Conservation (phyloP, 2,797 vertebrate species). For the Sternotherus odoratus region DNA sequence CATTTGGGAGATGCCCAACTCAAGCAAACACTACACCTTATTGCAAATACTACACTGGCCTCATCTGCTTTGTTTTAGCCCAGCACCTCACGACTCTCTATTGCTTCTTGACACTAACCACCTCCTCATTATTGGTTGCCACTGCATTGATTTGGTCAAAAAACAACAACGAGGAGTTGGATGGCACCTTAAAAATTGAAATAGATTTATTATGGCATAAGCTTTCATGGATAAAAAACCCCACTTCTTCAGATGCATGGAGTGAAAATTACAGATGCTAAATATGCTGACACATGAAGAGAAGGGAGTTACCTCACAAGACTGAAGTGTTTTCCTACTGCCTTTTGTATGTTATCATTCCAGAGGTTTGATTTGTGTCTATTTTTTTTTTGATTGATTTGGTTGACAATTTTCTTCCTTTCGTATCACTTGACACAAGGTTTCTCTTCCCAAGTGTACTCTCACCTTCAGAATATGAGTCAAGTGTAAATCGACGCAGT, state of each 20-base stretch:
- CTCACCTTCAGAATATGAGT: background rate
- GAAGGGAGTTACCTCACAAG: too few relatives aligned
- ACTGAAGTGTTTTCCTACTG: too few relatives aligned
- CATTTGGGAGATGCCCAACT: background rate
- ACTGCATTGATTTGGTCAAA: background rate
- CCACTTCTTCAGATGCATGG: too few relatives aligned
- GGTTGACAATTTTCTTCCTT: background rate
- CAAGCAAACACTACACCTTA: background rate
- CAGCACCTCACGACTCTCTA: background rate
- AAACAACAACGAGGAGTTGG: too few relatives aligned
- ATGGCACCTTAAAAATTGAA: too few relatives aligned
- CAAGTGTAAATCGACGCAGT: background rate
- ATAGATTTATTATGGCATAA: too few relatives aligned
- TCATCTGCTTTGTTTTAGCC: background rate
- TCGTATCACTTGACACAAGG: background rate
- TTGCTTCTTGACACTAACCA: background rate
- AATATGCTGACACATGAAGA: too few relatives aligned
- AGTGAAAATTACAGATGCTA: too few relatives aligned
- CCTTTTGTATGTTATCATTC: too few relatives aligned
- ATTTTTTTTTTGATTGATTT: too few relatives aligned
- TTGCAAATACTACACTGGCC: background rate
- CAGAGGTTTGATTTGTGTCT: too few relatives aligned
- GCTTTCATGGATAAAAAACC: too few relatives aligned
- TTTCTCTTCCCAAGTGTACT: background rate
- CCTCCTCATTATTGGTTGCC: background rate